Conservation (phyloP, 2,113 vertebrate genomes). For the Caranx ignobilis region DNA sequence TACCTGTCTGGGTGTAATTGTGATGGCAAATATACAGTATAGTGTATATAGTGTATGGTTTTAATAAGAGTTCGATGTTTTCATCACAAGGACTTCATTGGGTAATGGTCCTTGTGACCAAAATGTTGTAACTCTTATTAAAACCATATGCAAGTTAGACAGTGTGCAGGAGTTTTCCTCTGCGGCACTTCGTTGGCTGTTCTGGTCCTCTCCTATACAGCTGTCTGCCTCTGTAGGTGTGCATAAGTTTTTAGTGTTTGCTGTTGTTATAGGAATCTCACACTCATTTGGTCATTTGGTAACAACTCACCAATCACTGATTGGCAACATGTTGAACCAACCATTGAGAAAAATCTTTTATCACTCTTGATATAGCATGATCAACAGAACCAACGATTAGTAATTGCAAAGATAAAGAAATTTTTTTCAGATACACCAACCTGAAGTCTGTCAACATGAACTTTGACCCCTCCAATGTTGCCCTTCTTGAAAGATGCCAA, state of each 20-base stretch:
- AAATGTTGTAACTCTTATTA: too few relatives aligned
- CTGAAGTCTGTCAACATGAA: slow-evolving; percentile 97
- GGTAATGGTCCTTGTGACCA: too few relatives aligned
- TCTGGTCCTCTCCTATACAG: too few relatives aligned
- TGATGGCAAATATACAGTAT: neutral
- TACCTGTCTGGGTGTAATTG: neutral
- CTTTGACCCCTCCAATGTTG: slow-evolving; percentile 94
- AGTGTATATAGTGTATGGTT: neutral
- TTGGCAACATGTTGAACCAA: neutral
- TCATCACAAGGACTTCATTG: too few relatives aligned
- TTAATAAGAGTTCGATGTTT: too few relatives aligned
- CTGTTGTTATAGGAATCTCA: neutral
- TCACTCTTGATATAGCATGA: neutral
- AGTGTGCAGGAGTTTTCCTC: too few relatives aligned
- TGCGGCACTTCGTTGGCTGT: too few relatives aligned
- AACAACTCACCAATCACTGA: neutral
- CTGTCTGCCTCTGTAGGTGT: too few relatives aligned
- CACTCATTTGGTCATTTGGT: neutral
- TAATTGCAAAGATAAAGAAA: neutral
- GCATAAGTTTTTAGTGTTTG: too few relatives aligned
- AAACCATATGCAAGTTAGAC: too few relatives aligned
- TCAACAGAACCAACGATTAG: neutral
- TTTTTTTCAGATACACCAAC: slow-evolving; percentile 71
- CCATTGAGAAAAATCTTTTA: neutral
- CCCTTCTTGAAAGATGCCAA: slow-evolving; percentile 96